These are phyloP conservation scores for Oxystoma pomonae DNA, from an alignment of 2,888 invertebrate genomes.

Conservation along the genomic window DNA sequence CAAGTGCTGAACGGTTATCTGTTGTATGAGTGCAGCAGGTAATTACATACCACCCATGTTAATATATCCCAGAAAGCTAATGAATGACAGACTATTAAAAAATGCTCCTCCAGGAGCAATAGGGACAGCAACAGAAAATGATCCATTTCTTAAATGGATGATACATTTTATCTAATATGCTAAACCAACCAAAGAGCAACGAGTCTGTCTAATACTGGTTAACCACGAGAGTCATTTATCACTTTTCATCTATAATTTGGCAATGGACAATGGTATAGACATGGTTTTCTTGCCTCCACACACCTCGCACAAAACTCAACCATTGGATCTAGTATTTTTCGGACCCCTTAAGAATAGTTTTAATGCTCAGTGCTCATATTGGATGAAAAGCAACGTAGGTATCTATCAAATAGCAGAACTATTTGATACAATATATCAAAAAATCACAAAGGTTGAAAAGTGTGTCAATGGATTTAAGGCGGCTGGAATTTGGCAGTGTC, in stretches of 20 bases:
- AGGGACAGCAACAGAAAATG: conserved; percentile 10
- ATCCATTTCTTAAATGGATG: conserved; percentile 18
- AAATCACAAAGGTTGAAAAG: neutral
- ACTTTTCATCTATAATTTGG: too few species aligned
- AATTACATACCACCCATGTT: too few species aligned
- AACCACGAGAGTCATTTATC: too few species aligned
- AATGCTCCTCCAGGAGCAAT: conserved; percentile 16
- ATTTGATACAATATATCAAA: neutral
- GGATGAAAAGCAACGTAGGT: conserved; percentile 1
- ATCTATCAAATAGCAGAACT: neutral
- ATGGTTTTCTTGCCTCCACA: too few species aligned
- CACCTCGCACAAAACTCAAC: conserved; percentile 1
- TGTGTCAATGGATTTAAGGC: neutral
- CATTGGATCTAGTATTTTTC: conserved; percentile 1
- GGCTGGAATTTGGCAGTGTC: neutral
- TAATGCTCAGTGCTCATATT: neutral
- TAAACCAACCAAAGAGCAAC: too few species aligned
- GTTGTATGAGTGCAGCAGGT: too few species aligned
- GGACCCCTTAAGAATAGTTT: neutral
- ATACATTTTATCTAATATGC: conserved; percentile 14
- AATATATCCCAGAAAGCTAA: too few species aligned
- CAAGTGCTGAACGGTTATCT: too few species aligned
- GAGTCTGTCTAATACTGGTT: too few species aligned
- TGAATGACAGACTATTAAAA: conserved; percentile 14
- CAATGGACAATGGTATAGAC: too few species aligned